Evolutionary conservation across 2,888 invertebrate species (phyloP).

Genomic region (Pachymerium ferrugineum): DNA sequence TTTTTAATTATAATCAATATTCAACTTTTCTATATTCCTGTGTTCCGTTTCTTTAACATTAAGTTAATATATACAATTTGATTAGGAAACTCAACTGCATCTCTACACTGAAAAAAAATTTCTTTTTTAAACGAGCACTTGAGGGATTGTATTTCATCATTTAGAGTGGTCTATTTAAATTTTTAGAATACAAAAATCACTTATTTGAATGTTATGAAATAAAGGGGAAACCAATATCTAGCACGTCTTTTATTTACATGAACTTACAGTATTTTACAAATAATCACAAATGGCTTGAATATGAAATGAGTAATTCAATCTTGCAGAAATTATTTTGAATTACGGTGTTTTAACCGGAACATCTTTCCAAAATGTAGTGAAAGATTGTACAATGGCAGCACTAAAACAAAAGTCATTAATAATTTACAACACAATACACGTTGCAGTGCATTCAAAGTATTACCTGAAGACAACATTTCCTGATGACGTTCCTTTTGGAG

Average conservation of each 20-base stretch:
- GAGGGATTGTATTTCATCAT: no score
- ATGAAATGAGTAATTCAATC: background rate
- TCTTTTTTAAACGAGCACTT: no score
- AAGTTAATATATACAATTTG: no score
- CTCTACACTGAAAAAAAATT: no score
- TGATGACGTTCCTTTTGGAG: constrained; percentile 21
- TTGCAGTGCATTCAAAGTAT: background rate
- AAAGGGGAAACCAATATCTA: background rate
- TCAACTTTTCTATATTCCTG: no score
- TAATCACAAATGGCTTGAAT: background rate
- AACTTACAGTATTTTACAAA: background rate
- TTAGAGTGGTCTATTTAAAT: no score
- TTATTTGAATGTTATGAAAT: background rate
- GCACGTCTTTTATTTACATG: background rate
- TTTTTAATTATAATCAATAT: no score
- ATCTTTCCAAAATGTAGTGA: background rate
- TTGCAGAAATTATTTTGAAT: background rate
- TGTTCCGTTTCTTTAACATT: no score
- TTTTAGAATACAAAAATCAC: background rate
- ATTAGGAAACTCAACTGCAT: no score
- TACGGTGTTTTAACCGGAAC: constrained; percentile 3
- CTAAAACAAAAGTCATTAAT: background rate
- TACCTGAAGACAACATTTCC: background rate
- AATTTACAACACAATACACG: background rate
- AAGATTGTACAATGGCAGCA: background rate